Base-by-base conservation (phyloP, 2,797 vertebrate genomes). In the Borostomias antarcticus region DNA sequence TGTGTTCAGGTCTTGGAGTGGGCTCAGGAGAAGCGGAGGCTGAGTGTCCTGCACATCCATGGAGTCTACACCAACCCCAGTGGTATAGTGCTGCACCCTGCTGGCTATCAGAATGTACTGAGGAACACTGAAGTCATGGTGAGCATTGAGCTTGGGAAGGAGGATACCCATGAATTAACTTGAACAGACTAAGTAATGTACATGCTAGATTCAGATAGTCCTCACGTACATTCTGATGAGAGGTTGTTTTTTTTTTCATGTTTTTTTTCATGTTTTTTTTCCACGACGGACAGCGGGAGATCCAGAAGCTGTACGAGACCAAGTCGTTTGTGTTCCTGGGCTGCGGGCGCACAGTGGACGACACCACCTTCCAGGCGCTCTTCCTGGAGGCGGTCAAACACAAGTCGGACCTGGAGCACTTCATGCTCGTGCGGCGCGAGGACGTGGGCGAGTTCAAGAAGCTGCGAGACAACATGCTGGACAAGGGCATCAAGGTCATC, bases 71-170 rank as follows among this genome's bases (percentile, higher is more conserved):
- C 97, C 62, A 98, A 98, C 83, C 97, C 97, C 57, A 94, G 96
- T 1, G 96, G 97, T 32, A 98, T 98, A 1, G 96, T 98, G 15
- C 94, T 98, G 64, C 96, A 98, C 85, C 96, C 96, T 0, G 96
- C 96, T 1, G 96, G 96, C 1, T 98, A 98, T 83, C 96, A 98
- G 91, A 98, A 97, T 2, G 95, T 98, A 69, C 91, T 98, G 78
- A 92, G 96, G 81, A 98, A 97, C 88, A 97, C 95, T 0, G 95
- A 98, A 81, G 97, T 97, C 28, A 98, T 98, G 97, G 97, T 98
- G 86, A 94, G 81, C 17, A 3, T 47, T 40, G 29, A 37, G 51
- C 8, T 6, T 5, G 32, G 19, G 40, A 45, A n/a, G n/a, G n/a
- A n/a, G n/a, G n/a, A n/a, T n/a, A n/a, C n/a, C n/a, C n/a, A n/a